Evolutionary conservation across 2,113 vertebrate species (phyloP).

Genomic region (Aptenodytes forsteri): DNA sequence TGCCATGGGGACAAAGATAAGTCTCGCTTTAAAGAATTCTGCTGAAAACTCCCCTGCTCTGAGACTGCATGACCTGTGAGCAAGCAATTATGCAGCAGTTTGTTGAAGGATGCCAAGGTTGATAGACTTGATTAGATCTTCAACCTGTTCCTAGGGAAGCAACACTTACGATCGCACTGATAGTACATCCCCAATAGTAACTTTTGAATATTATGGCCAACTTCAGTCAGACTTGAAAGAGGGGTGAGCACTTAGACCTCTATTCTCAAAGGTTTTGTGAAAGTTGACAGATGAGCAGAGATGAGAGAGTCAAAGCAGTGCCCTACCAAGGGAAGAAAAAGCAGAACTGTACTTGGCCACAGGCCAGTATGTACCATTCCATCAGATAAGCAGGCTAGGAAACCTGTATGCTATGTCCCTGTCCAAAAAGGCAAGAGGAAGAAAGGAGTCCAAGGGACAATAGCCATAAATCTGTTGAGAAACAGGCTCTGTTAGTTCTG

Average conservation of each 20-base stretch:
- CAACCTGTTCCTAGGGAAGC: not conserved
- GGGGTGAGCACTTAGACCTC: not conserved
- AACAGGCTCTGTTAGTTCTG: not conserved
- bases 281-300: not conserved
- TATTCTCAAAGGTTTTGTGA: not conserved
- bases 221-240: not conserved
- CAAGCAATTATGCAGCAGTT: not conserved
- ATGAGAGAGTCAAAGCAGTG: not conserved
- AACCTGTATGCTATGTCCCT: not conserved
- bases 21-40: not conserved
- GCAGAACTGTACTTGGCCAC: not conserved
- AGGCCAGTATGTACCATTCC: rapidly evolving
- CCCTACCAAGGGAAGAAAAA: not conserved
- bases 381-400: not conserved
- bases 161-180: rapidly evolving
- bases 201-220: not conserved
- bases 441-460: not conserved
- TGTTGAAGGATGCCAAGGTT: not conserved
- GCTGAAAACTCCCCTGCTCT: not conserved
- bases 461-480: not conserved
- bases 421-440: not conserved
- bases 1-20: not conserved
- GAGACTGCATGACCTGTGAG: not conserved
- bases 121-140: not conserved
- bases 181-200: not conserved